A percentile compares a stretch with the other conserved stretches of the same genome.
These are phyloP conservation scores for Epirrhoe alternata DNA, from an alignment of 2,888 invertebrate genomes.

Conservation along the genomic window DNA sequence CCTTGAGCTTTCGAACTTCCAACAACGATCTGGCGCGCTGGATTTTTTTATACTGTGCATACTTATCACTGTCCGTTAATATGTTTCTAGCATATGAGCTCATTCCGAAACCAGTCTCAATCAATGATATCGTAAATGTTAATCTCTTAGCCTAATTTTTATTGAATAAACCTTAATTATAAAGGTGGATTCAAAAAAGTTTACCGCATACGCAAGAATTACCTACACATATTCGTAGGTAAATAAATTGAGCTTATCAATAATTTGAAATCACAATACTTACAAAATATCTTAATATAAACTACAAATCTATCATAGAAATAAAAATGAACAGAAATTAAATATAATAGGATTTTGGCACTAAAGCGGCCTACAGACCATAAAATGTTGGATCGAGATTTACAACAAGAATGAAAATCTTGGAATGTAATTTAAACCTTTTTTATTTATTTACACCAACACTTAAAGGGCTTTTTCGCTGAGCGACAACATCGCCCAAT, in stretches of 20 bases:
- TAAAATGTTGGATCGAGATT: slow-evolving; percentile 32
- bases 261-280: slow-evolving; percentile 1
- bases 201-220: background rate
- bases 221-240: background rate
- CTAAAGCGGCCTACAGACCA: slow-evolving; percentile 3
- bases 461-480: too few species aligned
- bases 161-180: too few species aligned
- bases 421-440: slow-evolving; percentile 27
- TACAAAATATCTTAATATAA: background rate
- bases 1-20: too few species aligned
- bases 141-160: slow-evolving; percentile 6
- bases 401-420: slow-evolving; percentile 18
- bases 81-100: too few species aligned
- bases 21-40: too few species aligned
- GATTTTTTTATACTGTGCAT: too few species aligned
- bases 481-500: too few species aligned
- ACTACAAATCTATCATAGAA: slow-evolving; percentile 21
- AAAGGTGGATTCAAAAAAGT: slow-evolving; percentile 15
- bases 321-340: slow-evolving; percentile 7
- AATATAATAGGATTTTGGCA: slow-evolving; percentile 5
- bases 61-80: too few species aligned
- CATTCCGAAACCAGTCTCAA: slow-evolving; percentile 7
- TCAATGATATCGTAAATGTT: too few species aligned
- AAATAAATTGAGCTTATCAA: slow-evolving; percentile 1
- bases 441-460: too few species aligned